These are phyloP conservation scores for Bhutanitis thaidina DNA, from an alignment of 2,888 invertebrate genomes.

Conservation along the genomic window DNA sequence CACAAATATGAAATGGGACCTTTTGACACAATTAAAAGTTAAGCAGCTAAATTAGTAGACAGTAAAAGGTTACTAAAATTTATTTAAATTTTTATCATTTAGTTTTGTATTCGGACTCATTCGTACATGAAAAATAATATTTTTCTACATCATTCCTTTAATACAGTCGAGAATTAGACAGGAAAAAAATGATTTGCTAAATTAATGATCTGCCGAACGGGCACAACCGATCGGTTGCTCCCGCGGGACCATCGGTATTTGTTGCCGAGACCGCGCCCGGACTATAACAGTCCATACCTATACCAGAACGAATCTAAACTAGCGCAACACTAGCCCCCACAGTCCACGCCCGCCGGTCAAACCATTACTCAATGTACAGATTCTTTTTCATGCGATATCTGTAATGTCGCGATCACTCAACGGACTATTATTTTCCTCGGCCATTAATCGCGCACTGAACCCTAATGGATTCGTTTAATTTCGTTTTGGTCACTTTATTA, in stretches of 20 bases:
- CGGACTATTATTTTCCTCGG: constrained; percentile 35
- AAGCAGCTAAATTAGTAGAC: too few species aligned
- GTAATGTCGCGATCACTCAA: constrained; percentile 47
- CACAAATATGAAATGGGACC: too few species aligned
- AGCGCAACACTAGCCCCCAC: constrained; percentile 22
- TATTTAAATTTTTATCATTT: too few species aligned
- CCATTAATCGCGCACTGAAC: constrained; percentile 17
- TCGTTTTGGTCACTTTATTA: constrained; percentile 16
- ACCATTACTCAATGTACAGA: constrained; percentile 48
- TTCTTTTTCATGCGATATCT: constrained; percentile 56
- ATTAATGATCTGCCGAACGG: constrained; percentile 47
- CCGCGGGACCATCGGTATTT: constrained; percentile 49
- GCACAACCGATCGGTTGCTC: constrained; percentile 25
- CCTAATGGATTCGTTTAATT: constrained; percentile 20
- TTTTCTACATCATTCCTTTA: not conserved
- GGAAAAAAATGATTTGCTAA: constrained; percentile 25
- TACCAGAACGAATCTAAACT: not conserved
- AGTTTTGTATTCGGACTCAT: too few species aligned
- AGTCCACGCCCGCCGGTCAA: constrained; percentile 16
- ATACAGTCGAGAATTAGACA: not conserved
- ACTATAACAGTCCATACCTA: not conserved
- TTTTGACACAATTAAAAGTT: too few species aligned
- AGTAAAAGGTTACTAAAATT: too few species aligned
- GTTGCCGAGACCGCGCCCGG: constrained; percentile 36
- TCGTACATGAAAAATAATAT: too few species aligned